Percentiles rank a stretch among this genome's conserved stretches.
These are phyloP conservation scores for Contarinia nasturtii DNA, from an alignment of 1,140 invertebrate species.

Conservation along the genomic window DNA sequence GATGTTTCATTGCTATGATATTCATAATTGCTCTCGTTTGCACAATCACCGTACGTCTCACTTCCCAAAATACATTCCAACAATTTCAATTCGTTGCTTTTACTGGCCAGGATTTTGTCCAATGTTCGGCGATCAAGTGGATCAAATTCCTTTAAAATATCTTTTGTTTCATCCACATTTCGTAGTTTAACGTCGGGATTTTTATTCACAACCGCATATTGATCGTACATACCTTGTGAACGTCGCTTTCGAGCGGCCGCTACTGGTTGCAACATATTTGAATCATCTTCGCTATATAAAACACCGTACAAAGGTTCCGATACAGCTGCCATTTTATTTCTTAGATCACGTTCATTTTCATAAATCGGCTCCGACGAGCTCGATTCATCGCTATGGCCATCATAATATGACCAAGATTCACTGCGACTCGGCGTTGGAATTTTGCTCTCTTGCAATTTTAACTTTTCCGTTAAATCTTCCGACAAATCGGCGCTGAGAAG, in stretches of 20 bases:
- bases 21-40: conserved; percentile 7
- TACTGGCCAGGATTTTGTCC: conserved; percentile 11
- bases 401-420: conserved; percentile 19
- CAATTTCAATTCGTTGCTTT: conserved; percentile 20
- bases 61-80: conserved; percentile 20
- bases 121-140: conserved; percentile 8
- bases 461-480: conserved; percentile 9
- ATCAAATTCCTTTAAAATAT: conserved; percentile 20
- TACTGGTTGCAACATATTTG: not conserved
- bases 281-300: not conserved
- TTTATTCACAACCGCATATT: not conserved
- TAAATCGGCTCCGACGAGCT: conserved; percentile 16
- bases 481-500: conserved; percentile 13
- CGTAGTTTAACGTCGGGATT: not conserved
- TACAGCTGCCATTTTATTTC: not conserved
- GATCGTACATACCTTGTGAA: not conserved
- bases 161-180: conserved; percentile 1
- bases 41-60: conserved; percentile 16
- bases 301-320: not conserved
- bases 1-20: conserved; percentile 7
- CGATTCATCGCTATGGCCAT: conserved; percentile 4
- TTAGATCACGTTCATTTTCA: conserved; percentile 15
- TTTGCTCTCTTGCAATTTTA: conserved; percentile 10
- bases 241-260: not conserved
- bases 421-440: conserved; percentile 16